Evolutionary conservation across 2,888 invertebrate genomes (phyloP).

Genomic region (Unio delphinus): DNA sequence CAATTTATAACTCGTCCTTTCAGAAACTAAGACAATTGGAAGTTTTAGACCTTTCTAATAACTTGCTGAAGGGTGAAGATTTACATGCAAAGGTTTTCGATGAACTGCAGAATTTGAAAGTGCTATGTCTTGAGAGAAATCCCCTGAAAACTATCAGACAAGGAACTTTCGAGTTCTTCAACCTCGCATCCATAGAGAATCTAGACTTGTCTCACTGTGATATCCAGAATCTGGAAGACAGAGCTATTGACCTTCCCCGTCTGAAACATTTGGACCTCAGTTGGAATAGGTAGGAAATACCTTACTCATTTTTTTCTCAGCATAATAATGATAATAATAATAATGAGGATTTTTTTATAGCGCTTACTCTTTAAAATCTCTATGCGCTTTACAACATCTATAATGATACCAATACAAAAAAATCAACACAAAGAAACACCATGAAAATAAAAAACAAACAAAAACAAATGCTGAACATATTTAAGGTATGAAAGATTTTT

Average conservation of each 20-base stretch:
- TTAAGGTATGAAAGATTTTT: too few relatives aligned
- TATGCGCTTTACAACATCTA: too few relatives aligned
- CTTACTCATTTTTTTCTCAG: background rate
- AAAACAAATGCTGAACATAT: too few relatives aligned
- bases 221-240: slow-evolving; percentile 13
- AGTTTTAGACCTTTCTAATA: slow-evolving; percentile 25
- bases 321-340: too few relatives aligned
- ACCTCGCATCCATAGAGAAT: slow-evolving; percentile 11
- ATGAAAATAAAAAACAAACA: too few relatives aligned
- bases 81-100: slow-evolving; percentile 17
- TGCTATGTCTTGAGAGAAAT: slow-evolving; percentile 20
- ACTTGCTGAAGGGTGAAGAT: slow-evolving; percentile 14
- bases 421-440: too few relatives aligned
- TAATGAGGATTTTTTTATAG: too few relatives aligned
- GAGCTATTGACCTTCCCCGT: slow-evolving; percentile 14
- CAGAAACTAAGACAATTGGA: slow-evolving; percentile 9
- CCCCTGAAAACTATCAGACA: slow-evolving; percentile 14
- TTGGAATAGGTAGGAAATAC: slow-evolving; percentile 19
- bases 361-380: too few relatives aligned
- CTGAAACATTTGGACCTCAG: slow-evolving; percentile 21
- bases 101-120: slow-evolving; percentile 13
- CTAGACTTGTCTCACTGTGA: slow-evolving; percentile 28
- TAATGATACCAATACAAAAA: too few relatives aligned
- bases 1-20: slow-evolving; percentile 14
- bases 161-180: slow-evolving; percentile 21